Evolutionary conservation across 2,888 invertebrate species (phyloP), one percentile per base, ranked within the genome.

Genomic region (Drosophila neonasuta): DNA sequence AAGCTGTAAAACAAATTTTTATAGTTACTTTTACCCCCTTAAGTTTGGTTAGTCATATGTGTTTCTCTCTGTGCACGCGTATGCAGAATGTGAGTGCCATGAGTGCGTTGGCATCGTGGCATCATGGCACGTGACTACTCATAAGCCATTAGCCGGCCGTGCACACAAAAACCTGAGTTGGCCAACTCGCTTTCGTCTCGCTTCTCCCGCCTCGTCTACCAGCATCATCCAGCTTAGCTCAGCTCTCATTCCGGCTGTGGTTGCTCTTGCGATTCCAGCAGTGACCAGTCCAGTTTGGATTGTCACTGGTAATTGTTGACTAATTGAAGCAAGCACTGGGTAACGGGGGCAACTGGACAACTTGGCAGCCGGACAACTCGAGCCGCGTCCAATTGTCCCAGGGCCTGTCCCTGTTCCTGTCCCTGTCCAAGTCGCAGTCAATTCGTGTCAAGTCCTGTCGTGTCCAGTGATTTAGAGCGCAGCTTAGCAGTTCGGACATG

Each of bases 381-480:
- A 32, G 36, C 15, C 20, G 42, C 39, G 34, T 15, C 15, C 36
- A 36, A 34, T 11, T 32, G 32, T 44, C 30, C 24, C 52, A 44
- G 39, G 50, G 34, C 5, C 11, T 15, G 39, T 55, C 45, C 5
- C 11, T 15, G 52, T 49, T 13, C 10, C 41, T 50, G 52, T 49
- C 17, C 10, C 41, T 50, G 46, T 32, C 48, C 20, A 32, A 49
- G 62, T 60, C 60, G 44, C 48, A 59, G 66, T 67, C 69, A 64
- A 68, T 67, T 80, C 73, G 77, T 64, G 78, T 77, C 78, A 74
- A 66, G 62, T 70, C 62, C 63, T 68, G 83, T 71, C 74, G 68
- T 80, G 73, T 58, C 84, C 86, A 80, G 81, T 86, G 81, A 81
- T 86, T 86, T 81, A 81, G 86, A 84, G 75, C 80, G 72, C 67